Base-by-base conservation (phyloP, 1,140 invertebrate genomes). In the Drosophila bifasciata region DNA sequence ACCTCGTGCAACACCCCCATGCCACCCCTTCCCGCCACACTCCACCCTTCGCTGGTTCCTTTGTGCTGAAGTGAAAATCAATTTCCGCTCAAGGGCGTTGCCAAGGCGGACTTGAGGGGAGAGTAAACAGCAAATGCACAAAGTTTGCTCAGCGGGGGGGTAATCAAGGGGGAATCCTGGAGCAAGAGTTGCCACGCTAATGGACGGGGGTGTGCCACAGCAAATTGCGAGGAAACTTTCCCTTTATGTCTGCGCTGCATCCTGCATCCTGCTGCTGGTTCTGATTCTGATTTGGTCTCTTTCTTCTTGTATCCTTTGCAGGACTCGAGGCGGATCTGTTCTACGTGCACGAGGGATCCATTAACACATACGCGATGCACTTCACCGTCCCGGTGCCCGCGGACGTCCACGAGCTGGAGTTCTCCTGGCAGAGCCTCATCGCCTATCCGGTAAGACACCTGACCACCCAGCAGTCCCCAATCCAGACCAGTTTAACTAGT, bases 281-380 rank as follows among this genome's bases (percentile, higher is more conserved):
- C 28, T 32, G 28, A 8, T 32, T 13, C 32, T 13, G 28, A 32
- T 9, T 32, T 15, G 17, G 49, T 40, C 58, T 61, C 52, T 45
- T 39, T 17, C 16, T 56, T 61, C 17, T 17, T 56, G 2, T 9
- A 7, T 55, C 9, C 23, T 66, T 58, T 21, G 23, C 57, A 98
- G 97, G 97, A 67, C 93, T 98, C 66, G 94, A 96, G 59, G 95
- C 95, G 2, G 96, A 98, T 91, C 92, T 98, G 83, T 97, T 95
- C 92, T 84, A 97, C 91, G 96, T 98, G 5, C 92, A 96, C 59
- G 96, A 97, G 80, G 97, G 97, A 41, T 95, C 96, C 52, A 95
- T 98, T 80, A 98, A 98, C 92, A 95, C 95, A 28, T 98, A 98
- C 90, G 97, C 97, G 5, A 96, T 97, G 91, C 95, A 95, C 83